Base-by-base conservation (phyloP, 2,797 vertebrate genomes). In the Eupleurogrammus muticus region DNA sequence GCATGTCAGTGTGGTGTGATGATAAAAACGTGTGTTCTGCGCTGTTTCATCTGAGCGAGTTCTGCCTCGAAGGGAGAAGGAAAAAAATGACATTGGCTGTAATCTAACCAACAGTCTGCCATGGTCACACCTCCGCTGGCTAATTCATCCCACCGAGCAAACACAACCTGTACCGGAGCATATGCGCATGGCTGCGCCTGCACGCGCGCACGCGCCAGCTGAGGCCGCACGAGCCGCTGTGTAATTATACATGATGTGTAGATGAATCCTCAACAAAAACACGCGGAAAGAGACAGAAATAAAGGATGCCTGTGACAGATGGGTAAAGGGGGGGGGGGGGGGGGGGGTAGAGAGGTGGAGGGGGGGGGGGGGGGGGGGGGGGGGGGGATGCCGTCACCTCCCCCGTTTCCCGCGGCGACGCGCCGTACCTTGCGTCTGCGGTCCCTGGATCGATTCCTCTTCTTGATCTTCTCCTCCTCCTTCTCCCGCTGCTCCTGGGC, bases 401-500 rank as follows among this genome's bases (percentile, higher is more conserved):
- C 61, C 56, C 49, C 47, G 48, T 82, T 80, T 80, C 80, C 13
- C 11, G 72, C 84, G 75, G 79, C 70, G 66, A 66, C 55, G 73
- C 84, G 81, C 20, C 77, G 51, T 93, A 99, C 98, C 97, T 98
- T 99, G 90, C 96, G 98, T 87, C 95, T 97, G 76, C 97, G 95
- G 87, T 99, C 98, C 80, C 95, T 96, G 60, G 97, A 99, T 87
- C 95, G 95, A 93, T 97, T 99, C 87, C 97, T 94, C 87, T 94
- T 96, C 91, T 97, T 98, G 77, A 95, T 94, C 87, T 95, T 97
- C 50, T 96, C 92, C 90, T 99, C 98, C 89, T 99, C 98, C 92
- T 97, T 99, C 91, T 98, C 97, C 87, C 96, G 93, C 92, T 94
- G 97, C 93, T 99, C 98, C 91, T 96, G 94, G 87, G 96, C 94